Conservation (phyloP, 2,888 invertebrate species). For the Sycophila texana region DNA sequence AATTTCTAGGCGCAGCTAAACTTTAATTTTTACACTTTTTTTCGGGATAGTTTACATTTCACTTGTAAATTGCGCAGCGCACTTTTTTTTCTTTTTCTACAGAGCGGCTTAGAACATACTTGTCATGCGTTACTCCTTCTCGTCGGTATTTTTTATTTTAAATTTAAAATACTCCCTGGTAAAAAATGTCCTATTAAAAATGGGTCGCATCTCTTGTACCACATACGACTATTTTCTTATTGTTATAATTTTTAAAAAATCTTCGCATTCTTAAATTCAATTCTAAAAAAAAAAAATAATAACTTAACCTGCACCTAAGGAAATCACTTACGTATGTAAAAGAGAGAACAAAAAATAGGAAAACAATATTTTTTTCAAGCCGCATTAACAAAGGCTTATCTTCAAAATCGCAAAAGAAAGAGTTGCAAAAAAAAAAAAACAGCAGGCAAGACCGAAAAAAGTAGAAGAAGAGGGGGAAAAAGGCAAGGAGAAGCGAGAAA, state of each 20-base stretch:
- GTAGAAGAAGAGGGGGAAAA: background rate
- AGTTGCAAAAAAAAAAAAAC: background rate
- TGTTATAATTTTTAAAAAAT: no score
- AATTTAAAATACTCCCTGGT: background rate
- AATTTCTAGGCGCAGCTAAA: background rate
- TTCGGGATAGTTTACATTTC: background rate
- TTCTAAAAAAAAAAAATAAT: no score
- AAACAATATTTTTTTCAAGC: background rate
- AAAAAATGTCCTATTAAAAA: no score
- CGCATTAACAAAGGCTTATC: background rate
- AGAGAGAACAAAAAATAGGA: background rate
- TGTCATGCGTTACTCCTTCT: no score
- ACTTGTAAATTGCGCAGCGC: background rate
- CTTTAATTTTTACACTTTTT: background rate
- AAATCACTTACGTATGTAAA: background rate
- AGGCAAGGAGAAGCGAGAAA: background rate
- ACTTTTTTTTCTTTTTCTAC: no score
- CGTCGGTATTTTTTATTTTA: background rate
- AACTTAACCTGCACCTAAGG: no score
- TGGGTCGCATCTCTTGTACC: no score
- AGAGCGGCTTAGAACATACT: no score
- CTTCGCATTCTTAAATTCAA: no score
- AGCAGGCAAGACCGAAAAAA: background rate
- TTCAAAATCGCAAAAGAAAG: background rate
- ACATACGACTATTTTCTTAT: no score